These are phyloP conservation scores for Ashinkailepas kermadecensis DNA, from an alignment of 2,888 invertebrate genomes.

Conservation along the genomic window DNA sequence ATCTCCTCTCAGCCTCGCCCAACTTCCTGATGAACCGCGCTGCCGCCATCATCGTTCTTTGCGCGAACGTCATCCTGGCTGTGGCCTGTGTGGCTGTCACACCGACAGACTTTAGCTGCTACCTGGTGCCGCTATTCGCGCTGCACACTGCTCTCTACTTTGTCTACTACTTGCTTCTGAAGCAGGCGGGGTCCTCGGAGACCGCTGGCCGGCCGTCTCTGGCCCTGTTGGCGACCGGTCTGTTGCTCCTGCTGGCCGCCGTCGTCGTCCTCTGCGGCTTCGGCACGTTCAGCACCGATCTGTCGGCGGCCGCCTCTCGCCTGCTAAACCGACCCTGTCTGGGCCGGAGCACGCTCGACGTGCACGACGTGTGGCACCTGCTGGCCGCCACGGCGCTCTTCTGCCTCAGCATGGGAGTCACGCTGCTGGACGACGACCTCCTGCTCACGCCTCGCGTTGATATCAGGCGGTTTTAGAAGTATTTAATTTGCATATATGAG, in stretches of 20 bases:
- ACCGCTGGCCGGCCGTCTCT: slow-evolving; percentile 30
- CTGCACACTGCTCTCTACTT: slow-evolving; percentile 82
- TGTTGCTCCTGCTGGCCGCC: not conserved
- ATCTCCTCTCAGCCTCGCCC: slow-evolving; percentile 30
- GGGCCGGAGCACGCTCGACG: slow-evolving; percentile 89
- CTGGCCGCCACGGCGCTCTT: slow-evolving; percentile 76
- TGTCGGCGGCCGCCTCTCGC: slow-evolving; percentile 86
- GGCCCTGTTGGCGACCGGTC: slow-evolving; percentile 35
- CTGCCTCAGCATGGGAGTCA: slow-evolving; percentile 64
- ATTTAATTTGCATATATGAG: too few species aligned
- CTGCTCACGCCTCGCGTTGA: not conserved
- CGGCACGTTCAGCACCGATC: slow-evolving; percentile 47
- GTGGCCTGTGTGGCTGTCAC: slow-evolving; percentile 82
- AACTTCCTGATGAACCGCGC: slow-evolving; percentile 63
- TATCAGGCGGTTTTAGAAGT: not conserved
- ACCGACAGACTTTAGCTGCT: slow-evolving; percentile 90
- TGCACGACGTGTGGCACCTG: slow-evolving; percentile 63
- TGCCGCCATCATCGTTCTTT: slow-evolving; percentile 80
- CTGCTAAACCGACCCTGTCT: slow-evolving; percentile 66
- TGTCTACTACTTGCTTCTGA: slow-evolving; percentile 83
- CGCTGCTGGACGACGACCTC: not conserved
- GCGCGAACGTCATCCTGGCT: slow-evolving; percentile 86
- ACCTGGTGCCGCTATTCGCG: slow-evolving; percentile 63
- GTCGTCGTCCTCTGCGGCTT: not conserved
- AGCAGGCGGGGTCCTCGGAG: slow-evolving; percentile 56